Evolutionary conservation across 2,888 invertebrate genomes (phyloP), one percentile per base, ranked within the genome.

Genomic region (Pollenia labialis): DNA sequence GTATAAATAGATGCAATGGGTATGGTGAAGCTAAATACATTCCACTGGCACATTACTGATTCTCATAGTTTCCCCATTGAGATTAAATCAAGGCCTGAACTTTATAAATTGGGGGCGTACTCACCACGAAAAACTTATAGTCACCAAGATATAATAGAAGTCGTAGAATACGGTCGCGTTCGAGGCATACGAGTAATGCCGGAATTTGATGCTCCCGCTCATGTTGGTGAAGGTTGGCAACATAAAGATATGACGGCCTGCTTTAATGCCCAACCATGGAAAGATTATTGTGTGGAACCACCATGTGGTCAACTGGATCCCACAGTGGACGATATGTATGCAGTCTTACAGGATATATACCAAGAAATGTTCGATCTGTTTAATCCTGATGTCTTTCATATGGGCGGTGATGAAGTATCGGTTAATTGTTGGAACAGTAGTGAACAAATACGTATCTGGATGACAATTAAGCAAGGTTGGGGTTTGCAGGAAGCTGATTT

Each of bases 21-120:
- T 0, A 95, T 96, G 91, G 97, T 97, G 44, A 99, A 99, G 92
- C 91, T 99, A 90, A 99, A 99, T 92, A 97, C 97, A 0, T 97
- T 99, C 94, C 99, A 99, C 91, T 99, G 98, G 98, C 97, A 98
- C 90, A 97, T 98, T 75, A 97, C 97, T 0, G 99, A 99, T 93
- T 97, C 97, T 18, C 98, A 98, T 88, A 98, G 98, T 89, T 99
- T 99, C 92, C 99, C 99, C 0, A 96, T 97, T 90, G 96, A 96
- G 81, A 95, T 97, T 0, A 95, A 95, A 90, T 95, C 95, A n/a
- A 95, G 95, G 87, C 97, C 97, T 0, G 94, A 96, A 64, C 92
- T 98, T 12, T 94, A 96, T 4, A 95, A 95, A 88, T 94, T 96
- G 18, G 99, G 99, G 1, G 97, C 98, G 7, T 97, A 97, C 90